These are phyloP conservation scores for Pimpla rufipes DNA, from an alignment of 2,888 invertebrate genomes.

Conservation along the genomic window DNA sequence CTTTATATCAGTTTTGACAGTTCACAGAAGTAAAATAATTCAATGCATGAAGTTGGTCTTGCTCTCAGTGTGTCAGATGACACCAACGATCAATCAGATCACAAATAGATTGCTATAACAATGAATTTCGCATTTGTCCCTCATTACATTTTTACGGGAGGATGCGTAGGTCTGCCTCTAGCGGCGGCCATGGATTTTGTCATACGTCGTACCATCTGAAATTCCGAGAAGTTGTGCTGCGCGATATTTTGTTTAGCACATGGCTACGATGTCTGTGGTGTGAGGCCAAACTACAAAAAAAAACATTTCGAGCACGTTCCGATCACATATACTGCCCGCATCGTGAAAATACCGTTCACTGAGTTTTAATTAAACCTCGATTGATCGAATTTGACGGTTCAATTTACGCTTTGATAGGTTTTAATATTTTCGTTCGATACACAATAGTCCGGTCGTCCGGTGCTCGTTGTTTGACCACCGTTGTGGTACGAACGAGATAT, in stretches of 20 bases:
- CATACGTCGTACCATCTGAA: neutral
- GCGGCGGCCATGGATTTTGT: neutral
- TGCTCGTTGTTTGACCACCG: constrained; percentile 12
- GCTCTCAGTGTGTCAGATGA: too few species aligned
- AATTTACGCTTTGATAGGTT: constrained; percentile 76
- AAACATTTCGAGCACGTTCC: constrained; percentile 41
- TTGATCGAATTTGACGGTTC: constrained; percentile 71
- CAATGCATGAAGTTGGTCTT: too few species aligned
- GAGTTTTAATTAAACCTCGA: constrained; percentile 77
- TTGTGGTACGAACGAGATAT: constrained; percentile 19
- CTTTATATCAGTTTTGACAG: too few species aligned
- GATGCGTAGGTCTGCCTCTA: neutral
- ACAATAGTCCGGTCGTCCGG: neutral
- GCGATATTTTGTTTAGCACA: neutral
- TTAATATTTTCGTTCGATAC: constrained; percentile 72
- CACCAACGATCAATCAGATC: too few species aligned
- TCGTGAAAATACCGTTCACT: constrained; percentile 39
- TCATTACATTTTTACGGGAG: too few species aligned
- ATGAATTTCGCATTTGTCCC: too few species aligned
- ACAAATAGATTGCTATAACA: too few species aligned
- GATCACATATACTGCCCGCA: constrained; percentile 33
- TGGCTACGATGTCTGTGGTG: constrained; percentile 3
- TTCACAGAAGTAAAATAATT: too few species aligned
- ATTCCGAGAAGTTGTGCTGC: neutral
- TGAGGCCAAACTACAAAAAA: constrained; percentile 16